Conservation (phyloP, 2,888 invertebrate species). For the Nematopogon swammerdamellus region DNA sequence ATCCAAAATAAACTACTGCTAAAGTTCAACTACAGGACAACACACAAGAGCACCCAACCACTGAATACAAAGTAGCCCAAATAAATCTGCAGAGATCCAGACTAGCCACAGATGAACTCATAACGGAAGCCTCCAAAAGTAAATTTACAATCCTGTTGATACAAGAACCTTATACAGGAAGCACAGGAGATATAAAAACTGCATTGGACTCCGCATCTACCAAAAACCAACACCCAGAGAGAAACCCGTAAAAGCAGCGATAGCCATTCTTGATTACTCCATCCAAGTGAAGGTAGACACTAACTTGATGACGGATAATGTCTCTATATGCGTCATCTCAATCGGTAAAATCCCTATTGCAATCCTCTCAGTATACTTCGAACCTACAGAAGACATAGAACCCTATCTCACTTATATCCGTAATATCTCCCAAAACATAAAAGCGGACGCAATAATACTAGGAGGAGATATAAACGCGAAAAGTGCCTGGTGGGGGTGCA, state of each 20-base stretch:
- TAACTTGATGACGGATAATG: slow-evolving; percentile 13
- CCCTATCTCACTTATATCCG: no score
- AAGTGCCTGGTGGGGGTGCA: slow-evolving; percentile 7
- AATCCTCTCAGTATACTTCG: background rate
- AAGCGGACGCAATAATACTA: background rate
- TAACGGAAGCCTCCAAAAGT: no score
- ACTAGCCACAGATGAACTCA: no score
- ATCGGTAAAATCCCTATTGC: slow-evolving; percentile 3
- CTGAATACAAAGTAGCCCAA: no score
- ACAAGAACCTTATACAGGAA: slow-evolving; percentile 18
- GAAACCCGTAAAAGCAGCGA: slow-evolving; percentile 14
- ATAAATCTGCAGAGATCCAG: no score
- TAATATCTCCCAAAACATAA: background rate
- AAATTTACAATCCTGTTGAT: slow-evolving; percentile 9
- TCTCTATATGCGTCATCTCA: slow-evolving; percentile 1
- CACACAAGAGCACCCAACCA: no score
- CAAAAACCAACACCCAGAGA: slow-evolving; percentile 13
- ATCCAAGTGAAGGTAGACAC: slow-evolving; percentile 12
- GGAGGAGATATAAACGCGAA: background rate
- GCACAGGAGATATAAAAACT: slow-evolving; percentile 8
- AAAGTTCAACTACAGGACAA: no score
- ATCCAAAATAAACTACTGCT: slow-evolving; percentile 10
- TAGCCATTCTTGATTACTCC: slow-evolving; percentile 11
- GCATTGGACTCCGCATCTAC: slow-evolving; percentile 11
- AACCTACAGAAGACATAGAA: background rate